Percentiles rank a stretch among this genome's conserved stretches.
Evolutionary conservation across 2,797 vertebrate species (phyloP).

Genomic region (Typhlichthys subterraneus): DNA sequence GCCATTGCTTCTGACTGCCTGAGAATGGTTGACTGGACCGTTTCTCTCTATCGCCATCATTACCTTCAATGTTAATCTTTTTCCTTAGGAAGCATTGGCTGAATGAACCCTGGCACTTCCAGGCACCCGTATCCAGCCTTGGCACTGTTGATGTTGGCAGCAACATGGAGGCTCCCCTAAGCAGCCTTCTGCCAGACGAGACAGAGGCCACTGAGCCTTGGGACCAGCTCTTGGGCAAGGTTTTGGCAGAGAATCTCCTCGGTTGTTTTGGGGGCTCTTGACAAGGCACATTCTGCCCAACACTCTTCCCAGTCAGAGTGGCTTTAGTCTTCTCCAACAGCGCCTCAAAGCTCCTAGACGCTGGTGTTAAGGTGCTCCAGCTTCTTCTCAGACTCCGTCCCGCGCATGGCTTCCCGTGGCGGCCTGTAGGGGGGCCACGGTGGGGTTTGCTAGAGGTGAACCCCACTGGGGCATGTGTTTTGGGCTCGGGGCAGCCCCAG

Average conservation of each 20-base stretch:
- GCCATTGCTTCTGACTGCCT: slow-evolving; percentile 40
- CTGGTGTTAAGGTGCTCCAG: slow-evolving; percentile 80
- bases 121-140: slow-evolving; percentile 78
- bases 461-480: slow-evolving; percentile 75
- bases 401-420: slow-evolving; percentile 82
- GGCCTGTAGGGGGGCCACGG: slow-evolving; percentile 79
- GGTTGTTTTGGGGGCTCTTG: slow-evolving; percentile 69
- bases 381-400: slow-evolving; percentile 82
- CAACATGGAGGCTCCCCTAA: slow-evolving; percentile 68
- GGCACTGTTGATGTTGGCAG: slow-evolving; percentile 67
- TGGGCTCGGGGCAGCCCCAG: slow-evolving; percentile 83
- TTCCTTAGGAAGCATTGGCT: slow-evolving; percentile 87
- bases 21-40: slow-evolving; percentile 60
- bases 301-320: slow-evolving; percentile 64
- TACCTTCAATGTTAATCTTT: slow-evolving; percentile 68
- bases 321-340: slow-evolving; percentile 84
- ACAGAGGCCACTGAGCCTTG: slow-evolving; percentile 81
- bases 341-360: slow-evolving; percentile 81
- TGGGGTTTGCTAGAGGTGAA: slow-evolving; percentile 78
- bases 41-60: slow-evolving; percentile 71
- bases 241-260: slow-evolving; percentile 79
- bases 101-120: slow-evolving; percentile 88
- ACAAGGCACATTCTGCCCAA: slow-evolving; percentile 70
- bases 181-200: slow-evolving; percentile 65
- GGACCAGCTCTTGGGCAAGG: slow-evolving; percentile 86